Percentiles rank a stretch among this genome's conserved stretches.
phyloP scores from a whole-genome alignment of 2,113 vertebrate species.

The Sitta europaea region DNA sequence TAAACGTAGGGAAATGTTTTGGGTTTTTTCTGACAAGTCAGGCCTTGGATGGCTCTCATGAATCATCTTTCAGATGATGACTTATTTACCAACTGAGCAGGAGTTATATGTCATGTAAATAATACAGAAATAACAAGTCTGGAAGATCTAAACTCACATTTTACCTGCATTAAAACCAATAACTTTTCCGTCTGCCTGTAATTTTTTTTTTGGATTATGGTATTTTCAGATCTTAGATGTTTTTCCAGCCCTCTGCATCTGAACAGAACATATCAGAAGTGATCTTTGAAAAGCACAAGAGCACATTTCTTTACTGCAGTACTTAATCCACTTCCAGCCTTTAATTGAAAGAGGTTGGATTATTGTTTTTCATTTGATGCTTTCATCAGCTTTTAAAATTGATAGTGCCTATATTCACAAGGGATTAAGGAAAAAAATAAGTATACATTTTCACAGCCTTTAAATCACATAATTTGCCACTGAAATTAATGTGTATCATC shows the following conservation, averaged over 20 bases:
- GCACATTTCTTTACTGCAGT: not conserved
- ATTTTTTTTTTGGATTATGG: not conserved
- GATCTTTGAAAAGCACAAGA: not conserved
- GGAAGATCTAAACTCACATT: not conserved
- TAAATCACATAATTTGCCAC: conserved; percentile 49
- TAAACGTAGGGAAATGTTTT: not conserved
- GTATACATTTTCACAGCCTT: conserved; percentile 38
- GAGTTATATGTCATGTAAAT: not conserved
- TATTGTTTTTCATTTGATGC: conserved; percentile 50
- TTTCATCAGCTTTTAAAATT: conserved; percentile 50
- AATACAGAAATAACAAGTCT: not conserved
- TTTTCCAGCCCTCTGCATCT: not conserved
- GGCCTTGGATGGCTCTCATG: not conserved
- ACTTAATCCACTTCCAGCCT: conserved; percentile 15
- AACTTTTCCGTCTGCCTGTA: not conserved
- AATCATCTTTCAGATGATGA: not conserved
- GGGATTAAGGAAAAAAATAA: conserved; percentile 47
- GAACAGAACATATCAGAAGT: not conserved
- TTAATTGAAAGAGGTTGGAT: conserved; percentile 56
- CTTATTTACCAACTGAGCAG: not conserved
- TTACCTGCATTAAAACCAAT: not conserved
- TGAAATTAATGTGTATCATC: conserved; percentile 51
- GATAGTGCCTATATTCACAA: conserved; percentile 25
- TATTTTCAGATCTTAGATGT: not conserved
- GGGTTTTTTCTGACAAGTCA: not conserved